These are phyloP conservation scores for Entomobrya proxima DNA, from an alignment of 2,888 invertebrate genomes.

Conservation along the genomic window DNA sequence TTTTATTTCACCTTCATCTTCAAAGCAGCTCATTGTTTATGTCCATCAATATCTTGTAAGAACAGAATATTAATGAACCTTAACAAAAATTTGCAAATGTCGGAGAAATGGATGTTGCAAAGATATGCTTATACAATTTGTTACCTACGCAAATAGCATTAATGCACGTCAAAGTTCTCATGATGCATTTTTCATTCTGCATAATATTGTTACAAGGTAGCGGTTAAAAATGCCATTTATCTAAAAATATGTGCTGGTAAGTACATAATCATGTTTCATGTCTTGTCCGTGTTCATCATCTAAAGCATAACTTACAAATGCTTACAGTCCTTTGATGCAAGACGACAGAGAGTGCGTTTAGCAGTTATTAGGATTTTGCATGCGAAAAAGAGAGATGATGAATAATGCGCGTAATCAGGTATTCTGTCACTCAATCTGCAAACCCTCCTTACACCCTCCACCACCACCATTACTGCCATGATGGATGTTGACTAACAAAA, in stretches of 20 bases:
- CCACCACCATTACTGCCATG: not conserved
- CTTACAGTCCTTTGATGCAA: not conserved
- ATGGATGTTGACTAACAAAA: slow-evolving; percentile 44
- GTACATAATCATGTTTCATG: not conserved
- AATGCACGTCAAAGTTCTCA: too few species aligned
- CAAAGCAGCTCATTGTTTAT: not conserved
- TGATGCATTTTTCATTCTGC: too few species aligned
- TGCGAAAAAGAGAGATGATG: slow-evolving; percentile 31
- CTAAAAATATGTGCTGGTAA: not conserved
- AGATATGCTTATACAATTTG: not conserved
- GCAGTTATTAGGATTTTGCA: slow-evolving; percentile 25
- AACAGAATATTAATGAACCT: not conserved
- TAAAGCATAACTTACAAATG: not conserved
- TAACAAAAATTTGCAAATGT: slow-evolving; percentile 1
- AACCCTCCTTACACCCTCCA: slow-evolving; percentile 1
- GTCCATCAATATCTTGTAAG: not conserved
- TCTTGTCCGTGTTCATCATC: not conserved
- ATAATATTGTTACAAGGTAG: too few species aligned
- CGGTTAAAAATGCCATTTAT: not conserved
- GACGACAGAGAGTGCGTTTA: too few species aligned
- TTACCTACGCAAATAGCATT: too few species aligned
- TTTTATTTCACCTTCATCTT: not conserved
- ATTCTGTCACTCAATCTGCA: slow-evolving; percentile 11
- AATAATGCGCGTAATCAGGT: slow-evolving; percentile 43
- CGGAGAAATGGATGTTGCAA: not conserved